Evolutionary conservation across 2,888 invertebrate genomes (phyloP).

Genomic region (Gnatocerus cornutus): DNA sequence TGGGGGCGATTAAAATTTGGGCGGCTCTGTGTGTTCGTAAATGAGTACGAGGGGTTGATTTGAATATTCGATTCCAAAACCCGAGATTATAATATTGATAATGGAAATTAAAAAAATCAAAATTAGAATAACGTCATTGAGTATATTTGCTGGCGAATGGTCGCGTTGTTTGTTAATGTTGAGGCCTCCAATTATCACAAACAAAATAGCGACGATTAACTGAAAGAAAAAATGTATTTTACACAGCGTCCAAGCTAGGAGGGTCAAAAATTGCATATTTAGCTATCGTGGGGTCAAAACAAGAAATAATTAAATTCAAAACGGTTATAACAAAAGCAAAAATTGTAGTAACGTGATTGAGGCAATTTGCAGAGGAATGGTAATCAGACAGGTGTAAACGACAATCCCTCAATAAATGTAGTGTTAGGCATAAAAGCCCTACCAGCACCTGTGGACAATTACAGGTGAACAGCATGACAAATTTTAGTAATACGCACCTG

Average conservation of each 20-base stretch:
- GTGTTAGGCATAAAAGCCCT: conserved; percentile 81
- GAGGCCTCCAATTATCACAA: conserved; percentile 87
- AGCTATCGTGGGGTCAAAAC: conserved; percentile 83
- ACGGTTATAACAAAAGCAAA: conserved; percentile 83
- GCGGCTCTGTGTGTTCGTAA: conserved; percentile 27
- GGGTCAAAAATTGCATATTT: conserved; percentile 70
- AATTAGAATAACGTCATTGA: conserved; percentile 87
- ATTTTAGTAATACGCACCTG: conserved; percentile 78
- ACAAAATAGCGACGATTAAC: conserved; percentile 87
- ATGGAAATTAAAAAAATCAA: conserved; percentile 88
- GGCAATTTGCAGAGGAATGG: conserved; percentile 78
- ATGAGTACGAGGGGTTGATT: conserved; percentile 74
- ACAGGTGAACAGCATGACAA: neutral
- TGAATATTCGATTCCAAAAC: conserved; percentile 88
- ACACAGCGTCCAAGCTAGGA: conserved; percentile 53
- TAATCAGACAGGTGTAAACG: conserved; percentile 82
- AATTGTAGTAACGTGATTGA: conserved; percentile 82
- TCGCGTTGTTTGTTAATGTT: conserved; percentile 85
- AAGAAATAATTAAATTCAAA: conserved; percentile 83
- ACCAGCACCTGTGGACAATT: conserved; percentile 77
- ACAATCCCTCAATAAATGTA: conserved; percentile 85
- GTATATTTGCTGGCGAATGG: conserved; percentile 82
- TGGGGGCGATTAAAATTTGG: conserved; percentile 1
- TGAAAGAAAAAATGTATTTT: conserved; percentile 71
- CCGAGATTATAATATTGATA: conserved; percentile 87